Evolutionary conservation across 2,888 invertebrate genomes (phyloP).

Genomic region (Scelioninae gen. 2): DNA sequence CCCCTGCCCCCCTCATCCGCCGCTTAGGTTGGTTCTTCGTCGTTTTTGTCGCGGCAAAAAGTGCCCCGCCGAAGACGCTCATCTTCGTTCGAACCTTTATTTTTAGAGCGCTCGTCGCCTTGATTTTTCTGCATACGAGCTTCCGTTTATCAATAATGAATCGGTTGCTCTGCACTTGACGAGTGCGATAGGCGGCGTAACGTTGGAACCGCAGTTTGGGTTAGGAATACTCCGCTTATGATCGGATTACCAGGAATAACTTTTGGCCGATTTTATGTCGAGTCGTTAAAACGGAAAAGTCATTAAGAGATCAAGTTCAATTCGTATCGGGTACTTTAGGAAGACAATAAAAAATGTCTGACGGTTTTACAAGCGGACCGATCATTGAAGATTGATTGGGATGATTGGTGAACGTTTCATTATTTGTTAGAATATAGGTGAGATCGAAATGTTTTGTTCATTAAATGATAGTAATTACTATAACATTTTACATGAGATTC

Average conservation of each 20-base stretch:
- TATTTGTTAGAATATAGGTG: too few species aligned
- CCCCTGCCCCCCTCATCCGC: conserved; percentile 2
- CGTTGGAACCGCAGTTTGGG: background rate
- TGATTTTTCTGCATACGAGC: conserved; percentile 34
- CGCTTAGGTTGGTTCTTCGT: too few species aligned
- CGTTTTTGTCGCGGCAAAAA: conserved; percentile 34
- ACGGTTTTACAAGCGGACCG: too few species aligned
- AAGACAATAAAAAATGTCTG: too few species aligned
- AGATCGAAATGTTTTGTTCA: too few species aligned
- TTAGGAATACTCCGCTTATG: conserved; percentile 13
- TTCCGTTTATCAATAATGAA: conserved; percentile 48
- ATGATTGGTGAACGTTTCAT: too few species aligned
- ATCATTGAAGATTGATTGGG: too few species aligned
- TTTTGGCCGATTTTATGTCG: conserved; percentile 2
- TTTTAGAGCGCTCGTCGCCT: conserved; percentile 49
- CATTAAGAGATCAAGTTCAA: background rate
- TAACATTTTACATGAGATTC: too few species aligned
- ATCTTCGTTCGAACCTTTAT: conserved; percentile 45
- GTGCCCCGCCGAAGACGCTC: conserved; percentile 35
- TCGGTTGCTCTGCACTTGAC: conserved; percentile 31
- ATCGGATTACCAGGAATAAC: conserved; percentile 19
- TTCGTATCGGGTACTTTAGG: too few species aligned
- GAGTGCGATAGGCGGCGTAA: conserved; percentile 8
- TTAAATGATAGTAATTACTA: too few species aligned
- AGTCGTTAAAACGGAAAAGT: background rate